These are phyloP conservation scores for Scomber scombrus DNA, from an alignment of 2,113 vertebrate genomes.

Conservation along the genomic window DNA sequence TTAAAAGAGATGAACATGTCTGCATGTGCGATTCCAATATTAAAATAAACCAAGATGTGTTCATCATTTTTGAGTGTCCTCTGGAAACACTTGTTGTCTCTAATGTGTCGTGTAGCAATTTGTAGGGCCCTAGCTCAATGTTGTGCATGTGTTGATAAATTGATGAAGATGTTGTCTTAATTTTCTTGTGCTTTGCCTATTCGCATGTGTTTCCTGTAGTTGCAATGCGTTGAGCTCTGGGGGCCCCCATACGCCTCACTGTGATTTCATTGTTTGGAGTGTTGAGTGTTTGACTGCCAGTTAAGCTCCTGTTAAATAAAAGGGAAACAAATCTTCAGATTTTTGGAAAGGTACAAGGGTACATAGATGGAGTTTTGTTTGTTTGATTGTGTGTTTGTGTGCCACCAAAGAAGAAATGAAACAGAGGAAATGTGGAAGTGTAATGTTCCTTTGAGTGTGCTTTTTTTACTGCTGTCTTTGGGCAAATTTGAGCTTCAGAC, in stretches of 20 bases:
- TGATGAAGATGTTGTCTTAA: too few relatives aligned
- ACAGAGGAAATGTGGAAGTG: background rate
- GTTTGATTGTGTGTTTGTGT: background rate
- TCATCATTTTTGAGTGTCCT: too few relatives aligned
- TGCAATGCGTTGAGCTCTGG: too few relatives aligned
- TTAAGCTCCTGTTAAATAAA: conserved; percentile 23
- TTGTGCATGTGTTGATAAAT: too few relatives aligned
- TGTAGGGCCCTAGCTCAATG: too few relatives aligned
- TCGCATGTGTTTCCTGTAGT: too few relatives aligned
- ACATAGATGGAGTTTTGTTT: background rate
- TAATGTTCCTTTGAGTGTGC: background rate
- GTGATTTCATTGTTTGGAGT: conserved; percentile 5
- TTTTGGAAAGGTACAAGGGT: background rate
- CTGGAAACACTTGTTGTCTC: too few relatives aligned
- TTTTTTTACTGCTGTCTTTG: background rate
- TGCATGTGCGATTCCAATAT: too few relatives aligned
- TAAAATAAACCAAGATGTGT: too few relatives aligned
- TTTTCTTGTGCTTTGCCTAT: too few relatives aligned
- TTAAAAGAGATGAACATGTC: too few relatives aligned
- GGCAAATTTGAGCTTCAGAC: background rate
- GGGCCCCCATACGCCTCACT: background rate
- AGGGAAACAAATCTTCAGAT: background rate
- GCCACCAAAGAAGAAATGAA: background rate
- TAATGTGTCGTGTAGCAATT: too few relatives aligned
- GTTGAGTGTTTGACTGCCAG: background rate